phyloP scores from a whole-genome alignment of 1,140 invertebrate species.

The Caenorhabditis remanei region DNA sequence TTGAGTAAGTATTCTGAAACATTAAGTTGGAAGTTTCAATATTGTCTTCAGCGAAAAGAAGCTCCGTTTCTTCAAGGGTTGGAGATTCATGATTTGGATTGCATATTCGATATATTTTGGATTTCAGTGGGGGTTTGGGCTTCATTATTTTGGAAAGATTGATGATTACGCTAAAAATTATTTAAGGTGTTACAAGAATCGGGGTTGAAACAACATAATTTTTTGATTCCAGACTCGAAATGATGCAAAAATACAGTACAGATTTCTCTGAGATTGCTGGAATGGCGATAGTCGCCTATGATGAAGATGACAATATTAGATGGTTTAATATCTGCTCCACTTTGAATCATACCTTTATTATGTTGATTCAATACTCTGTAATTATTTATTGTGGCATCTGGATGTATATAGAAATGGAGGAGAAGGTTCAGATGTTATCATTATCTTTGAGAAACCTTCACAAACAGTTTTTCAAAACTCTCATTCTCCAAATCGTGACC shows the following conservation, averaged over 20 bases:
- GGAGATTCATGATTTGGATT: background rate
- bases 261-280: background rate
- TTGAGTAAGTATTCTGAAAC: background rate
- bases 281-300: slow-evolving; percentile 1
- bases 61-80: background rate
- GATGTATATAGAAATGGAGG: too few species aligned
- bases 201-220: too few species aligned
- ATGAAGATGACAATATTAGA: background rate
- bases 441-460: too few species aligned
- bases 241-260: background rate
- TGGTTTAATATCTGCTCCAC: background rate
- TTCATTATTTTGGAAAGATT: background rate
- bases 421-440: too few species aligned
- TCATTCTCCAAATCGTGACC: too few species aligned
- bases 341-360: background rate
- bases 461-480: too few species aligned
- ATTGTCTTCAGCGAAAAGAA: background rate
- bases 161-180: slow-evolving; percentile 15
- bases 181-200: background rate
- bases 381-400: too few species aligned
- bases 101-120: background rate
- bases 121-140: background rate
- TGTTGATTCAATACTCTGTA: background rate
- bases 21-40: background rate
- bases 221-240: background rate